A percentile compares a stretch with the other conserved stretches of the same genome.
These are phyloP conservation scores for Hyperopisus bebe DNA, from an alignment of 2,113 vertebrate species.

Conservation along the genomic window DNA sequence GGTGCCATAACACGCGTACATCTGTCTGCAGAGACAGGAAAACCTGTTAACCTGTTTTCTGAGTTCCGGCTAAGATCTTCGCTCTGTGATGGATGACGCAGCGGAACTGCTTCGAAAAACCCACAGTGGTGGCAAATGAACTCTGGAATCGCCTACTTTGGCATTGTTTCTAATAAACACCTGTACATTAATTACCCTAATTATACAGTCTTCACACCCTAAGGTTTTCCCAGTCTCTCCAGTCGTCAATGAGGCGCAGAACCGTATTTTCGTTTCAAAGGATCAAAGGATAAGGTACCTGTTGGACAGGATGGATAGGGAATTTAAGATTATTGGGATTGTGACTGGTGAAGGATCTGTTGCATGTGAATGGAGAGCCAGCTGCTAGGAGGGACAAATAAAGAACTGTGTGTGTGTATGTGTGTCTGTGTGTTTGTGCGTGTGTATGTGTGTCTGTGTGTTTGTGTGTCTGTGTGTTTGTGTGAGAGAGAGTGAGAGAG, in stretches of 20 bases:
- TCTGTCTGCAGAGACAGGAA: slow-evolving; percentile 17
- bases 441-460: background rate
- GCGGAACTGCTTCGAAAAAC: background rate
- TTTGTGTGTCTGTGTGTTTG: background rate
- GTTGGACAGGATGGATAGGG: background rate
- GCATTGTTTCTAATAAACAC: background rate
- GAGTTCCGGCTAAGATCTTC: background rate
- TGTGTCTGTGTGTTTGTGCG: background rate
- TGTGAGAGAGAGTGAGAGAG: background rate
- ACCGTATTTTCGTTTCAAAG: background rate
- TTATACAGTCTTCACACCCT: background rate
- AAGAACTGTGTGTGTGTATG: background rate
- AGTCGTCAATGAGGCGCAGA: background rate
- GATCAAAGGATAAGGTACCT: slow-evolving; percentile 8
- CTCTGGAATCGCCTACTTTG: background rate
- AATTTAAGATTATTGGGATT: background rate
- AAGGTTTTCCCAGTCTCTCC: background rate
- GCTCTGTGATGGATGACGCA: background rate
- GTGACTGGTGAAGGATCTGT: background rate
- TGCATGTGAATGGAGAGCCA: background rate
- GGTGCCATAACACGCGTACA: slow-evolving; percentile 25
- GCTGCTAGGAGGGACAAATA: background rate
- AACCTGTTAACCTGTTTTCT: slow-evolving; percentile 30
- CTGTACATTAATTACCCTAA: background rate
- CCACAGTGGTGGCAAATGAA: too few relatives aligned